phyloP scores from a whole-genome alignment of 1,140 invertebrate genomes.

The Antheraea mylitta region DNA sequence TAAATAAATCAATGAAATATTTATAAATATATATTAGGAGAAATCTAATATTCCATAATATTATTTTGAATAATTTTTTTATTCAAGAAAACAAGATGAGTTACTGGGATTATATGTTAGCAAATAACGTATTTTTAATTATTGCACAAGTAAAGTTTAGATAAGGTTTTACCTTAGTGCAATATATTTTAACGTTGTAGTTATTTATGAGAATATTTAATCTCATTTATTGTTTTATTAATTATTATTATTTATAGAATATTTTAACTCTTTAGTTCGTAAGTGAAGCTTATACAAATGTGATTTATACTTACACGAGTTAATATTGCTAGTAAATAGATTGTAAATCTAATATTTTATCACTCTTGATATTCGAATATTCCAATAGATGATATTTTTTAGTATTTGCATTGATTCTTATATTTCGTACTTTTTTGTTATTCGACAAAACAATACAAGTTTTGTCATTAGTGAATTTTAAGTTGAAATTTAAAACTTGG shows the following conservation, averaged over 20 bases:
- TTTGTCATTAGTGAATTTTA: too few relatives aligned
- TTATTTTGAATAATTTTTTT: too few relatives aligned
- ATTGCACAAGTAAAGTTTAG: background rate
- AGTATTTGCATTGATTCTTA: background rate
- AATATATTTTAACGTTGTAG: background rate
- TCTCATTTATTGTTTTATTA: conserved; percentile 1
- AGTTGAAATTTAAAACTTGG: too few relatives aligned
- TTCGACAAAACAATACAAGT: too few relatives aligned
- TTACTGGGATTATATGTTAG: background rate
- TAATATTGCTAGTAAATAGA: background rate
- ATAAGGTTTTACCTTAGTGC: background rate
- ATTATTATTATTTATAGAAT: background rate
- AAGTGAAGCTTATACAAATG: background rate
- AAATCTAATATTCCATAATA: too few relatives aligned
- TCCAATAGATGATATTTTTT: background rate
- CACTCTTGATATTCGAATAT: background rate
- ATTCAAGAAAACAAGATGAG: background rate
- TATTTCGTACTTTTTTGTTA: too few relatives aligned
- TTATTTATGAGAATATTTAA: conserved; percentile 1
- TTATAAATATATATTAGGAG: too few relatives aligned
- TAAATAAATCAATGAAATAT: too few relatives aligned
- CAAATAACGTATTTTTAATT: background rate
- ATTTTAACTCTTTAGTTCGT: background rate
- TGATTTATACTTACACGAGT: background rate
- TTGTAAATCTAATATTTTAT: conserved; percentile 1